Evolutionary conservation across 2,888 invertebrate genomes (phyloP).

Genomic region (Rambutsinella grinnellia): DNA sequence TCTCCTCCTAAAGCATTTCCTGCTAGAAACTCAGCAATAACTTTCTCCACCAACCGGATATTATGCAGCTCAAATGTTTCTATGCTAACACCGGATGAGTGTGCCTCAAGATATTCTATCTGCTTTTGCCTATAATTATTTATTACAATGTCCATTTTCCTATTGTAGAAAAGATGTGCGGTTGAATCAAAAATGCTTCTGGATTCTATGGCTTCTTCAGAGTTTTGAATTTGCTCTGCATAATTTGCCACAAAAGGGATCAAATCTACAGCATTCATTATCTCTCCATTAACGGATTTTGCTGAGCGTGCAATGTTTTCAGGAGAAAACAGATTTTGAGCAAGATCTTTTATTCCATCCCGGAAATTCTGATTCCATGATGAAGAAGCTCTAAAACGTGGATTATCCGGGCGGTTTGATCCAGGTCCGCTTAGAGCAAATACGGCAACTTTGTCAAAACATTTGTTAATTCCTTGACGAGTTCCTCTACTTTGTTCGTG

Average conservation of each 20-base stretch:
- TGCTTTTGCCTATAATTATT: background rate
- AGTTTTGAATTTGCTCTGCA: background rate
- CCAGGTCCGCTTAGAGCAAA: conserved; percentile 7
- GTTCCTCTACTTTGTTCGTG: background rate
- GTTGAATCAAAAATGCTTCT: conserved; percentile 3
- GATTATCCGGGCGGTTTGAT: background rate
- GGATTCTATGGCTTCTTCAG: background rate
- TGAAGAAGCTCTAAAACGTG: background rate
- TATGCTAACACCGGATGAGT: background rate
- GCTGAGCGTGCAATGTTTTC: background rate
- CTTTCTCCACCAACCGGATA: background rate
- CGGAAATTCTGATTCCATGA: conserved; percentile 6
- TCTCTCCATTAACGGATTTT: background rate
- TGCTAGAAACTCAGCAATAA: background rate
- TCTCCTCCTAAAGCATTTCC: background rate
- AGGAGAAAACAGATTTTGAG: background rate
- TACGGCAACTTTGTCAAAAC: conserved; percentile 2
- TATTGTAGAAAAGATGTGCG: background rate
- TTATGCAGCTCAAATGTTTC: background rate
- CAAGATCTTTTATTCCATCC: background rate
- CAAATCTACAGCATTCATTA: background rate
- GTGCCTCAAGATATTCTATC: background rate
- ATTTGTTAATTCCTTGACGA: background rate
- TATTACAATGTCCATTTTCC: background rate
- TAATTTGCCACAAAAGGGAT: background rate